Base-by-base conservation (phyloP, 2,113 vertebrate species). In the Seriola quinqueradiata region DNA sequence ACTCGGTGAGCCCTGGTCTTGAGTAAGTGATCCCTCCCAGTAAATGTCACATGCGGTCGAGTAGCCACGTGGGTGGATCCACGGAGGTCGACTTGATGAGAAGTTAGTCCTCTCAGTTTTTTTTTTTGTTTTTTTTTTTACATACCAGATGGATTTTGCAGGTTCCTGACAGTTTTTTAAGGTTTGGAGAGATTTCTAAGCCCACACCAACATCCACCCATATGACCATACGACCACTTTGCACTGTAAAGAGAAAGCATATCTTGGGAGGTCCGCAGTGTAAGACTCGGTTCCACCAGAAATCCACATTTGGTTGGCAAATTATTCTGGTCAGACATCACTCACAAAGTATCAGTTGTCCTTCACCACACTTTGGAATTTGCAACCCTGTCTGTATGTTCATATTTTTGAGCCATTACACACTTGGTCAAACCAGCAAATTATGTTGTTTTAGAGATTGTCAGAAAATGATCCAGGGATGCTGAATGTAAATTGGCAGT, bases 21-120 rank as follows among this genome's bases (percentile, higher is more conserved):
- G 77, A 85, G 75, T 86, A 91, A 89, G 67, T 82, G 86, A 92
- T 93, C 88, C 70, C 75, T 92, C 68, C 42, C 71, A 84, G 80
- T 84, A 84, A 87, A 90, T 73, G 88, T 88, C 90, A 81, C 65
- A 81, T 84, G 89, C 36, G 89, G 91, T 90, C 83, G 82, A 90
- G 87, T 75, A 86, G 81, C 89, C 87, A 90, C 88, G 64, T 86
- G 70, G 72, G 64, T 87, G 73, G 58, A 87, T 87, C 81, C 71
- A 38, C 14, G 25, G 86, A 88, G 67, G 79, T 90, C 90, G 67
- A 55, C 73, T 50, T 32, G 7, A 52, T 57, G 54, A 82, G 65
- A 74, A 68, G 69, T 52, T 81, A 57, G 61, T 50, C 73, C 77
- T 78, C 70, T 75, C 28, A 19, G 70, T 79, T 82, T 88, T 81